Evolutionary conservation across 2,113 vertebrate genomes (phyloP), one percentile per base, ranked within the genome.

Genomic region (Hippocampus comes): DNA sequence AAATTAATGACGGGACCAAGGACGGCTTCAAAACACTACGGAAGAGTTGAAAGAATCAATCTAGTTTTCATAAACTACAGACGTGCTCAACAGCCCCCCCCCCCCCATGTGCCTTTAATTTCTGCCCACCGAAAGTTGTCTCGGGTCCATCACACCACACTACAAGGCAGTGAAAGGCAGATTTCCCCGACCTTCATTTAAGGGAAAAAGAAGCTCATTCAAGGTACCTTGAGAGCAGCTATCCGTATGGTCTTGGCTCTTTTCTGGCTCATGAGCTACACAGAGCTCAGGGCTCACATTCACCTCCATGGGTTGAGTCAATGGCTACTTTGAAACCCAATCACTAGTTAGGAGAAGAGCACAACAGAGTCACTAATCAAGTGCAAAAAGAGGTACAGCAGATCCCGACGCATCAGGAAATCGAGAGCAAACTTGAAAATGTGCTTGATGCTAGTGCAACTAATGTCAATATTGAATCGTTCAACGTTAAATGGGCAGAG

Each of bases 171-270:
- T 53, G 38, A 67, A 42, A 67, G 9, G 38, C 49, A 23, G 77
- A 56, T 0, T 21, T n/a, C 38, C 27, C 71, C 63, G 57, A 27
- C 53, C 41, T 66, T 73, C 23, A 34, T 64, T 66, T 53, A 75
- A 57, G 49, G 63, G 15, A 61, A 82, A 80, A 70, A 84, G 70
- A 86, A 77, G 78, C 82, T 87, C 71, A 74, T 84, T 73, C 72
- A 80, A 84, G 82, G 82, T 94, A 97, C 95, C 95, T 94, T 92
- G 91, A 91, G 92, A 94, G 84, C 84, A 88, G 79, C 91, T 91
- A 87, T 93, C 94, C 91, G 92, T 90, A 87, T 82, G 82, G 82
- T 92, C 90, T 87, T 91, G 92, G 84, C 90, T 92, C 88, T 90
- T 87, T 80, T 93, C 91, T 88, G 91, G 90, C 76, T 90, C 89